phyloP scores from a whole-genome alignment of 1,140 invertebrate genomes.

The Metopolophium dirhodum region DNA sequence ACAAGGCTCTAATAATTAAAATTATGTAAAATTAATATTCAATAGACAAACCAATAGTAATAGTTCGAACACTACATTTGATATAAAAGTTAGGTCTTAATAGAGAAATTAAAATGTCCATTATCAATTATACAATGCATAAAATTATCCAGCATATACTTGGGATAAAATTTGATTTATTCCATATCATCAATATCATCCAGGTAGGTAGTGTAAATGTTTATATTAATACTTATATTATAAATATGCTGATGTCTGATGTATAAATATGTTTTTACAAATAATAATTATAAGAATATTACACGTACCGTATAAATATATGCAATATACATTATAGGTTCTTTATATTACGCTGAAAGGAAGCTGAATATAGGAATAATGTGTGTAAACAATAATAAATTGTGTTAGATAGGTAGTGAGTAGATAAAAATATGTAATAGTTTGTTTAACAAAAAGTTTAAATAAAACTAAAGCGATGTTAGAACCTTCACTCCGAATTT shows the following conservation, averaged over 20 bases:
- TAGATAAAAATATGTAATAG: too few relatives aligned
- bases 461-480: not conserved
- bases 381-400: not conserved
- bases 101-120: not conserved
- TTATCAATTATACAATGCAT: too few relatives aligned
- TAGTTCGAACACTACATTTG: not conserved
- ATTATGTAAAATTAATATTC: not conserved
- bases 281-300: not conserved
- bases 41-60: not conserved
- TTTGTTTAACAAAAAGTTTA: not conserved
- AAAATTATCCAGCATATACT: not conserved
- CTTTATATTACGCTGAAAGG: not conserved
- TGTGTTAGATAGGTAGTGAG: not conserved
- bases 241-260: not conserved
- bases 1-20: not conserved
- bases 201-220: not conserved
- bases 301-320: not conserved
- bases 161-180: not conserved
- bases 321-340: not conserved
- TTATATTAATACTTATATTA: not conserved
- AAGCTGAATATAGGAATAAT: not conserved
- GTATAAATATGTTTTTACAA: not conserved
- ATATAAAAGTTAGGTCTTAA: not conserved
- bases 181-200: not conserved
- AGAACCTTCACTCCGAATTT: not conserved